Conservation (phyloP, 2,113 vertebrate species). For the Leptobrachium leishanense region DNA sequence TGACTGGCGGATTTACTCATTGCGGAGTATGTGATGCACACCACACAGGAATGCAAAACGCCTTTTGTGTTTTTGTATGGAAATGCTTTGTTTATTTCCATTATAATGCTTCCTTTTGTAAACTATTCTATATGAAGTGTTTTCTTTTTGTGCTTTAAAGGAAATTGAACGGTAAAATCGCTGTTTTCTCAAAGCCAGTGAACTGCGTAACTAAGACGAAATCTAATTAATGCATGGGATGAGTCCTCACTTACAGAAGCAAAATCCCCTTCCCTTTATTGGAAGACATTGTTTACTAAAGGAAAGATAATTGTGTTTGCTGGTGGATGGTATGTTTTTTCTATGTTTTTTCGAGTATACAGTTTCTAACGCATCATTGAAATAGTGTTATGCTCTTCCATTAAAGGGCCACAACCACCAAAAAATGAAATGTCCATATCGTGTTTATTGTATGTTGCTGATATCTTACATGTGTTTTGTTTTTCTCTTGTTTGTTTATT, state of each 20-base stretch:
- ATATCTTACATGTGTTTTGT: no score
- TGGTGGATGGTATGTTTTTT: no score
- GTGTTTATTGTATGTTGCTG: no score
- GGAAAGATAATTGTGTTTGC: no score
- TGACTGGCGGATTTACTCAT: conserved; percentile 45
- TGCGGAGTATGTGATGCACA: conserved; percentile 7
- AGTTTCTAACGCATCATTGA: no score
- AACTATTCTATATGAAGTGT: conserved; percentile 46
- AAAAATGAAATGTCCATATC: no score
- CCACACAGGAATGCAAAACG: conserved; percentile 39
- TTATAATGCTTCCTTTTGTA: conserved; percentile 48
- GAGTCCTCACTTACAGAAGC: background rate
- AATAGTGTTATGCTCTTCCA: no score
- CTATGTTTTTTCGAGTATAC: no score
- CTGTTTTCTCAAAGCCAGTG: conserved; percentile 49
- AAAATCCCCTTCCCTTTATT: no score
- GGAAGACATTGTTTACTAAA: no score
- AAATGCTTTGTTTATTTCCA: background rate
- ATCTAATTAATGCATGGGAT: conserved; percentile 48
- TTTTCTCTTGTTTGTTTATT: no score
- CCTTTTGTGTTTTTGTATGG: conserved; percentile 49
- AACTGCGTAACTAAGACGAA: conserved; percentile 48
- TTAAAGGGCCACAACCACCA: no score
- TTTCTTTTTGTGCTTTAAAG: conserved; percentile 46
- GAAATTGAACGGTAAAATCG: conserved; percentile 52